Percentiles rank a stretch among this genome's conserved stretches.
Conservation (phyloP, 2,888 invertebrate genomes). For the Amphimallon solstitiale region DNA sequence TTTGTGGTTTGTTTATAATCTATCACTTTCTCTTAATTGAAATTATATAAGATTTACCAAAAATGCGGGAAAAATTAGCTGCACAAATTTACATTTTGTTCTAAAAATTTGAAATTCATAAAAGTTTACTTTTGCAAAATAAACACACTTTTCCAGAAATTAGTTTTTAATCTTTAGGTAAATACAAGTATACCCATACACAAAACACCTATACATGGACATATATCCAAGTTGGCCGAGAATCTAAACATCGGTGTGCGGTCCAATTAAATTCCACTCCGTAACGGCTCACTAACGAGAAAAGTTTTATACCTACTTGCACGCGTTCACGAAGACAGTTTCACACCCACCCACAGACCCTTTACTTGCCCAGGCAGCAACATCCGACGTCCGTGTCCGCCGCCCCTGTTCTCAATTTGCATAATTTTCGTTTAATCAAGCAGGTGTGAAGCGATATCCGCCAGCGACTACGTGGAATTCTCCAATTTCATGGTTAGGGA, state of each 20-base stretch:
- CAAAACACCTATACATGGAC: not conserved
- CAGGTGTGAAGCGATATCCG: constrained; percentile 91
- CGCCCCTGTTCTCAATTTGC: constrained; percentile 18
- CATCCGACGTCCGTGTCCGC: constrained; percentile 3
- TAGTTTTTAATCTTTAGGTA: no score
- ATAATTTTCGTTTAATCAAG: constrained; percentile 26
- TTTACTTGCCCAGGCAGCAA: no score
- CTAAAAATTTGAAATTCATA: no score
- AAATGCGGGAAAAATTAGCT: no score
- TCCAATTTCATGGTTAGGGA: constrained; percentile 93
- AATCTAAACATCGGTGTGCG: not conserved
- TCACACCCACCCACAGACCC: not conserved
- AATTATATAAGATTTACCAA: no score
- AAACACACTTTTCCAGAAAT: no score
- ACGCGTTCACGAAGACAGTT: not conserved
- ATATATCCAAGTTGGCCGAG: not conserved
- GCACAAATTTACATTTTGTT: no score
- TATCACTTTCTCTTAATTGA: no score
- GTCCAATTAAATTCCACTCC: constrained; percentile 16
- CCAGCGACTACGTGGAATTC: constrained; percentile 96
- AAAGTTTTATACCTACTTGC: constrained; percentile 25
- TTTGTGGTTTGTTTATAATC: no score
- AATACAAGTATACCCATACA: no score
- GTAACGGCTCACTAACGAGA: constrained; percentile 11
- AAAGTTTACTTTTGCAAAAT: no score